A percentile compares a stretch with the other conserved stretches of the same genome.
Evolutionary conservation across 2,113 vertebrate genomes (phyloP).

Genomic region (Eolophus roseicapilla): DNA sequence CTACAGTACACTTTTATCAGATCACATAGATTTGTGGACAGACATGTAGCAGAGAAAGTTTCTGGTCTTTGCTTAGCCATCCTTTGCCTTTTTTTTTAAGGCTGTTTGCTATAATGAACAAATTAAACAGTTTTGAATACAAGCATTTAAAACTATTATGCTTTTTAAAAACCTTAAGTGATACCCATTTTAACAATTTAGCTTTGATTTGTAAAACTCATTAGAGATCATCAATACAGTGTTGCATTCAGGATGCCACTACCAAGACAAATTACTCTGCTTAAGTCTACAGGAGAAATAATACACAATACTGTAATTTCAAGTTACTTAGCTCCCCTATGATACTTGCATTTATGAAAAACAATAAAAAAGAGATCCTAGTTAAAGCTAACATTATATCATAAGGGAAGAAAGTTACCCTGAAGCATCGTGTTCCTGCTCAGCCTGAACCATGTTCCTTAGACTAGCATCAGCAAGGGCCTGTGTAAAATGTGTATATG

Average conservation of each 20-base stretch:
- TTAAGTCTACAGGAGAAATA: neutral
- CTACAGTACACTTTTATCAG: neutral
- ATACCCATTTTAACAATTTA: neutral
- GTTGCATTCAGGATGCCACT: neutral
- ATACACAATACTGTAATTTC: neutral
- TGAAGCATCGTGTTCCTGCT: conserved; percentile 89
- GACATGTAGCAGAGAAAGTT: neutral
- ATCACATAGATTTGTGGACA: neutral
- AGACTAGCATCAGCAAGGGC: conserved; percentile 95
- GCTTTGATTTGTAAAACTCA: neutral
- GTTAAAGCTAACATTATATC: neutral
- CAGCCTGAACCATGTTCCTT: conserved; percentile 94
- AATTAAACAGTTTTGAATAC: neutral
- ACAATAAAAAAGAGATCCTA: neutral
- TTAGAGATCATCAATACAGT: neutral
- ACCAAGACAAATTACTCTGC: neutral
- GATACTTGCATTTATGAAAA: neutral
- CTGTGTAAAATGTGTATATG: conserved; percentile 97
- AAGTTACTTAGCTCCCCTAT: neutral
- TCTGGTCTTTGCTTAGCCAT: neutral
- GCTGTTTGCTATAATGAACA: neutral
- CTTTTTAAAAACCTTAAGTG: neutral
- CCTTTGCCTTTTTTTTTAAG: neutral
- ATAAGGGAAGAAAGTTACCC: conserved; percentile 77
- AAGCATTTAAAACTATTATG: neutral